Evolutionary conservation across 2,888 invertebrate genomes (phyloP).

Genomic region (Cryptocheilus praepositus): DNA sequence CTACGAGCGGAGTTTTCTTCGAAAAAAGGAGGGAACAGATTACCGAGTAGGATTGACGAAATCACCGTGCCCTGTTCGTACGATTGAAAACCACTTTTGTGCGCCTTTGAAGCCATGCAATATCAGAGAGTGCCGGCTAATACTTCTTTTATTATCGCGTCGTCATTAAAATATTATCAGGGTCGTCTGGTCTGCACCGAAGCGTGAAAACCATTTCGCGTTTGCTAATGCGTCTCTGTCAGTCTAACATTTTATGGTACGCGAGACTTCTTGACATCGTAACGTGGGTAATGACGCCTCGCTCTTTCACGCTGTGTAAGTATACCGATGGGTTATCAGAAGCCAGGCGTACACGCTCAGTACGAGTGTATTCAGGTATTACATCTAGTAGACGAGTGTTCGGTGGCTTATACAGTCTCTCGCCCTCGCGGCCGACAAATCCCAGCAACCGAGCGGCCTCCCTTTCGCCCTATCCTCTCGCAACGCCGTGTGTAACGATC

Average conservation of each 20-base stretch:
- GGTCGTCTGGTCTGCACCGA: not conserved
- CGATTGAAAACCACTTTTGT: no score
- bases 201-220: constrained; percentile 4
- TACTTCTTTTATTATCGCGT: no score
- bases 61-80: not conserved
- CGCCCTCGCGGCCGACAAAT: constrained; percentile 58
- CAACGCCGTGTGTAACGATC: constrained; percentile 35
- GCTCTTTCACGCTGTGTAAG: constrained; percentile 29
- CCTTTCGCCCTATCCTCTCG: constrained; percentile 34
- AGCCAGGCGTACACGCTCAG: constrained; percentile 50
- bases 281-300: constrained; percentile 48
- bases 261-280: constrained; percentile 30
- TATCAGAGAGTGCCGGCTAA: not conserved
- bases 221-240: constrained; percentile 37
- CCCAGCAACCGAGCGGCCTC: constrained; percentile 46
- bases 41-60: not conserved
- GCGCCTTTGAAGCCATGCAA: no score
- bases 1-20: constrained; percentile 1
- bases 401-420: constrained; percentile 53
- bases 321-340: constrained; percentile 51
- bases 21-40: no score
- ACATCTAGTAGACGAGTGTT: constrained; percentile 66
- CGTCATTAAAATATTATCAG: no score
- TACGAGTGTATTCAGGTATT: constrained; percentile 70
- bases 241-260: constrained; percentile 13